Evolutionary conservation across 2,113 vertebrate genomes (phyloP).

Genomic region (Trichomycterus rosablanca): DNA sequence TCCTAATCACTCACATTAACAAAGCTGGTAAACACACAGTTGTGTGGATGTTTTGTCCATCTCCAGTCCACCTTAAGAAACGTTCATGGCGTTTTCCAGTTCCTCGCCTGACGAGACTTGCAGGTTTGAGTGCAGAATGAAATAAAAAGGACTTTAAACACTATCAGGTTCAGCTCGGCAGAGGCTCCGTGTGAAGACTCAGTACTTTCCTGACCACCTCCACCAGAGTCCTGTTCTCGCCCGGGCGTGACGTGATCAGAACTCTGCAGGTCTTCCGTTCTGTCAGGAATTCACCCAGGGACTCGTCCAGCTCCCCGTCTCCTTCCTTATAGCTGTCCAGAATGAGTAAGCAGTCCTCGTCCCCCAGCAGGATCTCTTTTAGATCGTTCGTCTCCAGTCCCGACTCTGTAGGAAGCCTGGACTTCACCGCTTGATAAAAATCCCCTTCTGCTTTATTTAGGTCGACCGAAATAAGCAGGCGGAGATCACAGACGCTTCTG

Average conservation of each 20-base stretch:
- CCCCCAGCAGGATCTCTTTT: conserved; percentile 34
- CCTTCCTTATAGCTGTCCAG: conserved; percentile 53
- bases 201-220: conserved; percentile 22
- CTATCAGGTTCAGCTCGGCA: no score
- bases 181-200: conserved; percentile 24
- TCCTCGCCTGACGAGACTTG: no score
- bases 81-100: no score
- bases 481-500: conserved; percentile 10
- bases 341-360: conserved; percentile 43
- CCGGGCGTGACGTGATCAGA: conserved; percentile 40
- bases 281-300: conserved; percentile 45
- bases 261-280: conserved; percentile 44
- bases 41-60: no score
- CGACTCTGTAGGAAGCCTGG: background rate
- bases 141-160: no score
- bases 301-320: conserved; percentile 41
- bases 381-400: conserved; percentile 37
- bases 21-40: no score
- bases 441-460: conserved; percentile 8
- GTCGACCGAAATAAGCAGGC: conserved; percentile 41
- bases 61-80: no score
- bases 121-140: no score
- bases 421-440: conserved; percentile 27
- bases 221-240: conserved; percentile 30
- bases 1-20: no score